Base-by-base conservation (phyloP, 2,888 invertebrate species). In the Oeneis ivallda region DNA sequence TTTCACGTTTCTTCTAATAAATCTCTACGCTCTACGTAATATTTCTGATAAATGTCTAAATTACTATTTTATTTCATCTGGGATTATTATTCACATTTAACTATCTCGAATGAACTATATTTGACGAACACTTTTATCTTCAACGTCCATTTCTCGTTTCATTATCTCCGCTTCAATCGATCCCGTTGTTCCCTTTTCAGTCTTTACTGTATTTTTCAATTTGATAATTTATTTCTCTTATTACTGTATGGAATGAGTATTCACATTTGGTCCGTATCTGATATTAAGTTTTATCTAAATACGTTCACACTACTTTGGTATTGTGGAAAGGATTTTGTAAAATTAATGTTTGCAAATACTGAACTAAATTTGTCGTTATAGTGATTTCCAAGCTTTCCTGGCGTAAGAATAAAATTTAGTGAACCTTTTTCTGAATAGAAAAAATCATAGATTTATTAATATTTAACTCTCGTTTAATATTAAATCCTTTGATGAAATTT, bases 211-310 rank as follows among this genome's bases (percentile, higher is more conserved):
- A 52, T 67, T 62, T 66, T 67, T 67, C 58, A 66, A 52, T 61
- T 47, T 62, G 53, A 59, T n/a, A n/a, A n/a, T n/a, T 64, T 41
- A 39, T 62, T 61, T 58, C 54, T 64, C 47, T 57, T 56, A 61
- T 52, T 62, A 60, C 59, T 54, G 45, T 57, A 61, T 58, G 65
- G 52, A 67, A 65, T 65, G 57, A 58, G 49, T 60, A 52, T 61
- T 59, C 17, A 61, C 32, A 69, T 73, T 85, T 82, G 82, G 81
- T 78, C 80, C 81, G 57, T 60, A 64, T 62, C 47, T 68, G 67
- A 66, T 65, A 66, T 63, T 62, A 17, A 10, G 43, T 13, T 50
- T 60, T 39, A 60, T 19, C 60, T 60, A 13, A 60, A 57, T 19
- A 58, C 17, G 6, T 45, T 62, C 66, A 59, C 60, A 65, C n/a